Evolutionary conservation across 1,140 invertebrate genomes (phyloP), one percentile per base, ranked within the genome.

Genomic region (Onthophagus taurus): DNA sequence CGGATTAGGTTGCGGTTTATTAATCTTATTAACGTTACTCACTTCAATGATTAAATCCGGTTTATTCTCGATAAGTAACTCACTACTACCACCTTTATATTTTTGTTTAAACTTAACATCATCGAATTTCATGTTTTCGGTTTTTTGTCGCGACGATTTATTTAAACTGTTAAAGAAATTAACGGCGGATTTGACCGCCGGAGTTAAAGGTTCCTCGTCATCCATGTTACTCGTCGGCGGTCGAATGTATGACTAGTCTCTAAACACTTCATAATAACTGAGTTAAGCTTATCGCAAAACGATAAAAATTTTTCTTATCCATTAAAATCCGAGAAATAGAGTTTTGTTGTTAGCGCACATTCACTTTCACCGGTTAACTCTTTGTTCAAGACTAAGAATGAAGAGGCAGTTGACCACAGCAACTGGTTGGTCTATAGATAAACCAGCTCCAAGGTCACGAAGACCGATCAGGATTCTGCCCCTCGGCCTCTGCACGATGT

Each of bases 161-260:
- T 49, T 51, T 30, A 58, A 38, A 29, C 39, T 56, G 24, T 47
- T 56, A 38, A 58, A 58, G 41, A 54, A 58, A 30, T 47, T 54
- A 11, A 58, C 44, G 2, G 52, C 56, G 31, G 29, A 52, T 48
- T 54, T 58, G 17, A 58, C 53, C 12, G 16, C 35, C 16, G 35
- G 35, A 11, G 35, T 37, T 19, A 37, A 37, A 7, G 35, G 35
- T 37, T 37, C 35, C 19, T 37, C 35, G 35, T 37, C 35, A 12
- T 37, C 35, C 35, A 37, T 37, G 31, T 17, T 17, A 33, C 31
- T 17, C 18, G n/a, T n/a, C n/a, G n/a, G n/a, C n/a, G n/a, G n/a
- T n/a, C n/a, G n/a, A n/a, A n/a, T n/a, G n/a, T n/a, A n/a, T n/a
- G n/a, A n/a, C n/a, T n/a, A n/a, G n/a, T n/a, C n/a, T n/a, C n/a